A percentile compares a stretch with the other conserved stretches of the same genome.
These are phyloP conservation scores for Ridgeia piscesae DNA, from an alignment of 1,140 invertebrate genomes.

Conservation along the genomic window DNA sequence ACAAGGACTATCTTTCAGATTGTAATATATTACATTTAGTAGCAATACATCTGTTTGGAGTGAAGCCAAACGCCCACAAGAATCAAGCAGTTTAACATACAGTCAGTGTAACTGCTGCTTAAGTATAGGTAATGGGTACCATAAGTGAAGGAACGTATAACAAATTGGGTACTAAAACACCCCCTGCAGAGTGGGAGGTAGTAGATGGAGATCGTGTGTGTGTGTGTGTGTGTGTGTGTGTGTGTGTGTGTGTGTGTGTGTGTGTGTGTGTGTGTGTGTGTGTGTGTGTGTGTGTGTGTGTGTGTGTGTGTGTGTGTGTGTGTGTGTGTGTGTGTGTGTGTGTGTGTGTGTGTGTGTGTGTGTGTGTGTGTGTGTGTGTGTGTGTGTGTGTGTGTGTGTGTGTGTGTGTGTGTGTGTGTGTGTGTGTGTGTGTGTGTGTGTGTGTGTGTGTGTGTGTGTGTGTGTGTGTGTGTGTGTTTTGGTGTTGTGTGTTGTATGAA, in stretches of 20 bases:
- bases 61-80: too few species aligned
- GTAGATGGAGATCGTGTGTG: not conserved
- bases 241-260: not conserved
- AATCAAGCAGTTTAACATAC: too few species aligned
- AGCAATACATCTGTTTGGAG: too few species aligned
- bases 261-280: not conserved
- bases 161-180: too few species aligned
- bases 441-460: too few species aligned
- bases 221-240: not conserved
- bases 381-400: not conserved
- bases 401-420: not conserved
- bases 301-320: conserved; percentile 3
- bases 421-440: not conserved
- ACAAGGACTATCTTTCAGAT: too few species aligned
- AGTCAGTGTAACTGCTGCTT: too few species aligned
- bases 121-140: too few species aligned
- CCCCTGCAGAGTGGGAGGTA: too few species aligned
- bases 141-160: too few species aligned
- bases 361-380: not conserved
- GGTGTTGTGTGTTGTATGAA: not conserved
- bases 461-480: too few species aligned
- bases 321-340: not conserved
- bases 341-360: not conserved
- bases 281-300: not conserved
- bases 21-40: too few species aligned